Conservation (phyloP, 2,113 vertebrate genomes). For the Notiomystis cincta region DNA sequence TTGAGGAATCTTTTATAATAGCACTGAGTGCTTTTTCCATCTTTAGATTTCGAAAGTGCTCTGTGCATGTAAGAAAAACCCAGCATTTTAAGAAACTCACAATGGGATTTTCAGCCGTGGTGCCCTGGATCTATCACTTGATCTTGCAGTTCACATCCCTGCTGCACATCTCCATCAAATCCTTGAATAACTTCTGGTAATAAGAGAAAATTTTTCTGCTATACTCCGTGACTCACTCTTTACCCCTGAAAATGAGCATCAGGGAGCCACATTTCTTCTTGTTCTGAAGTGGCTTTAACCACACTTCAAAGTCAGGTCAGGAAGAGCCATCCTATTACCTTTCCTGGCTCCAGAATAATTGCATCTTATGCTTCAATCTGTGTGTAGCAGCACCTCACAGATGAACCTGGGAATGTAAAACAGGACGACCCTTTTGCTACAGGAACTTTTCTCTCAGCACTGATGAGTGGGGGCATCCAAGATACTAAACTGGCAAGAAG, state of each 20-base stretch:
- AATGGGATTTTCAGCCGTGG: background rate
- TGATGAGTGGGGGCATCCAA: background rate
- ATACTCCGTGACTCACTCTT: background rate
- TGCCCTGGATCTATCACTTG: conserved; percentile 12
- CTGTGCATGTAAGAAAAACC: background rate
- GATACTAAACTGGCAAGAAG: background rate
- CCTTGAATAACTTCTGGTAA: background rate
- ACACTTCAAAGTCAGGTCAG: conserved; percentile 36
- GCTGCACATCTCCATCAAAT: background rate
- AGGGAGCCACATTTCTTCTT: background rate
- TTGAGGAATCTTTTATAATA: background rate
- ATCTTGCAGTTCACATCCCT: background rate
- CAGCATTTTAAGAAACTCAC: conserved; percentile 1
- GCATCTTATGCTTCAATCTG: background rate
- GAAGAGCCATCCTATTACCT: background rate
- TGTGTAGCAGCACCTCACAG: background rate
- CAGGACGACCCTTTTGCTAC: background rate
- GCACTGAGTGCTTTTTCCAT: background rate
- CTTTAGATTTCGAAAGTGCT: background rate
- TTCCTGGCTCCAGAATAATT: background rate
- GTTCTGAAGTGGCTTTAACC: background rate
- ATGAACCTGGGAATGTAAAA: background rate
- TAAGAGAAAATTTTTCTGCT: background rate
- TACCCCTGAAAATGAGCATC: background rate
- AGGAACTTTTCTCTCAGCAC: background rate